Evolutionary conservation across 2,113 vertebrate species (phyloP), one percentile per base, ranked within the genome.

Genomic region (Cyrtonyx montezumae): DNA sequence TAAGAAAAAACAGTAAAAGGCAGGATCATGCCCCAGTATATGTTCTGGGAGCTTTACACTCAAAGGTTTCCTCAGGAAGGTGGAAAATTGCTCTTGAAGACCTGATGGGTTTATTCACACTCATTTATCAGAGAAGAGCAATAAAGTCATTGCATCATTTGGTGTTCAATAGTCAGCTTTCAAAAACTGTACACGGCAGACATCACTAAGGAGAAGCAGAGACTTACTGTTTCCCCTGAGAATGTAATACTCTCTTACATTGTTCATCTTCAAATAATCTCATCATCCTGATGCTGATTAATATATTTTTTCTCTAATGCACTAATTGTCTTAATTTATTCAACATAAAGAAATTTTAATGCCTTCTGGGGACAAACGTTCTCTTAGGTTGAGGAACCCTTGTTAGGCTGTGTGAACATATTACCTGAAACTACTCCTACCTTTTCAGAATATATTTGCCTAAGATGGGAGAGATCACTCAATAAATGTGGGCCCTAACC

Each of bases 341-440:
- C 22, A 79, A 46, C 16, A 19, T 9, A 22, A 84, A 51, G 30
- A 22, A 42, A 28, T 69, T 76, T 49, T 63, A 16, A 1, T 71
- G 7, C 23, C 15, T 58, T 66, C 34, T 73, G 12, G 13, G 20
- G 15, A 4, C 36, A 43, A 25, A 20, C 30, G 11, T 40, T 87
- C 23, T 70, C 46, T 21, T 10, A 25, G 18, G 8, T 4, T 62
- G 18, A 58, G 17, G 13, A 94, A 46, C 2, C 17, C 12, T 63
- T 1, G 0, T 1, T 79, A 51, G 17, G 11, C 23, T 34, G 10
- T 16, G 18, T 30, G 76, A 82, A 83, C 46, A 40, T 0, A 0
- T 70, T 20, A 23, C 15, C 12, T 55, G 14, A 88, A 75, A 26
- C 12, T 20, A 43, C 1, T 76, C 87, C 13, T 7, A 42, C 17